Evolutionary conservation across 2,113 vertebrate species (phyloP).

Genomic region (Corythornis cristatus): DNA sequence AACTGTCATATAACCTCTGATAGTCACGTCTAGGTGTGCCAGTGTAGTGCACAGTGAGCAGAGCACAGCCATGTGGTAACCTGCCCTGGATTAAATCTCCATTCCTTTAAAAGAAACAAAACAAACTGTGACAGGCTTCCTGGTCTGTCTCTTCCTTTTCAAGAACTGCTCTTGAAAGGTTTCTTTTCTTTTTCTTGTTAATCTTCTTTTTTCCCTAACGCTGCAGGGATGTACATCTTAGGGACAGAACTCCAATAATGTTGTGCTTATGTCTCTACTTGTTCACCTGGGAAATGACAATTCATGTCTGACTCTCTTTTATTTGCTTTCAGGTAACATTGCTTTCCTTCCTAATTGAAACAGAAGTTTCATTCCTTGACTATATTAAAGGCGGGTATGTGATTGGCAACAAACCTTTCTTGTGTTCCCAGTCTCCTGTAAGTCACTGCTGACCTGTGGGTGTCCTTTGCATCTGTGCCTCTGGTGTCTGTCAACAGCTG

Average conservation of each 20-base stretch:
- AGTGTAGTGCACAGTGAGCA: not conserved
- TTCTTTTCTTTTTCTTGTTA: not conserved
- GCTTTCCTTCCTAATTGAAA: slow-evolving; percentile 96
- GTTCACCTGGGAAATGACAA: slow-evolving; percentile 14
- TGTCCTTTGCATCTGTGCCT: not conserved
- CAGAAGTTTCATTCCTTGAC: slow-evolving; percentile 97
- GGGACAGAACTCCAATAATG: not conserved
- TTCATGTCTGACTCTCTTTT: slow-evolving; percentile 57
- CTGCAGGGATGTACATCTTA: not conserved
- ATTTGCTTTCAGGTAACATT: slow-evolving; percentile 89
- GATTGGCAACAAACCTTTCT: slow-evolving; percentile 21
- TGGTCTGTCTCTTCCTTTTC: not conserved
- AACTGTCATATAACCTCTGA: not conserved
- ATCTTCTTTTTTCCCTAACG: not conserved
- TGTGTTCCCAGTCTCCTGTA: slow-evolving; percentile 20
- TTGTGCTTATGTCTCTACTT: slow-evolving; percentile 30
- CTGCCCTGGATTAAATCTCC: not conserved
- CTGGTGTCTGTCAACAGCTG: not conserved
- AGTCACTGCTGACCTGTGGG: not conserved
- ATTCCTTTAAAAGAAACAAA: not conserved
- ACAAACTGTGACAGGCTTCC: not conserved
- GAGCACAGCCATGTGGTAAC: not conserved
- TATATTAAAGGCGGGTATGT: slow-evolving; percentile 99
- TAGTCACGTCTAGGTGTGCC: not conserved
- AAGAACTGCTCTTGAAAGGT: not conserved